A percentile compares a stretch with the other conserved stretches of the same genome.
phyloP scores from a whole-genome alignment of 2,113 vertebrate species.

The Hymenochirus boettgeri region DNA sequence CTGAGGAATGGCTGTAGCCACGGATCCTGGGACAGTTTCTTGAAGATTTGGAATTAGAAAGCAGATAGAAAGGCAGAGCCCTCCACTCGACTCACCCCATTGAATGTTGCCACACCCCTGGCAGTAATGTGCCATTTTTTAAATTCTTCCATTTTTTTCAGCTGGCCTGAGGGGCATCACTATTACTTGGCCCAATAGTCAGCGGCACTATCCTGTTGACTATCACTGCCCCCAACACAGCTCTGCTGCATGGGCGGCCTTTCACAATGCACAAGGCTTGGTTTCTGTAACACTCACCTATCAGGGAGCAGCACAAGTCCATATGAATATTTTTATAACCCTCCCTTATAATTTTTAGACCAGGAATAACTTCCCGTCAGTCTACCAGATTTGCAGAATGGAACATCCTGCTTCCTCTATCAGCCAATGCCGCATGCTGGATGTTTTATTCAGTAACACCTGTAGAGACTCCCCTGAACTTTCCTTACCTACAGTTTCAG shows the following conservation, averaged over 20 bases:
- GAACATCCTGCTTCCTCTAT: no score
- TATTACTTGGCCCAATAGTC: background rate
- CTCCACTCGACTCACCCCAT: background rate
- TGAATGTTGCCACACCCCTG: background rate
- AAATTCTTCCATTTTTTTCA: background rate
- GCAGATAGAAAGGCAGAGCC: background rate
- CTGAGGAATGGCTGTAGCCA: slow-evolving; percentile 94
- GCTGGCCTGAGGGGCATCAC: background rate
- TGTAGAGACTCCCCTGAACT: no score
- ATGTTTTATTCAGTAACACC: no score
- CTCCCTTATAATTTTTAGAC: background rate
- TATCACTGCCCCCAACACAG: background rate
- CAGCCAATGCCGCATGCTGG: no score
- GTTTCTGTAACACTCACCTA: background rate
- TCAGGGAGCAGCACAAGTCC: background rate
- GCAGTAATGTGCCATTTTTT: background rate
- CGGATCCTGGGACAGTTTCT: slow-evolving; percentile 98
- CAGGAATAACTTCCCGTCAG: background rate
- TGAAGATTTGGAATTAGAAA: slow-evolving; percentile 95
- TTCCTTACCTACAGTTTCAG: no score
- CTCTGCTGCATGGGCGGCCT: background rate
- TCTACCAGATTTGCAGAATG: background rate
- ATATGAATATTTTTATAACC: background rate
- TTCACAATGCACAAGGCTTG: background rate
- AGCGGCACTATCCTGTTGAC: no score